Conservation (phyloP, 2,888 invertebrate species). For the Oxyscelio sp. region DNA sequence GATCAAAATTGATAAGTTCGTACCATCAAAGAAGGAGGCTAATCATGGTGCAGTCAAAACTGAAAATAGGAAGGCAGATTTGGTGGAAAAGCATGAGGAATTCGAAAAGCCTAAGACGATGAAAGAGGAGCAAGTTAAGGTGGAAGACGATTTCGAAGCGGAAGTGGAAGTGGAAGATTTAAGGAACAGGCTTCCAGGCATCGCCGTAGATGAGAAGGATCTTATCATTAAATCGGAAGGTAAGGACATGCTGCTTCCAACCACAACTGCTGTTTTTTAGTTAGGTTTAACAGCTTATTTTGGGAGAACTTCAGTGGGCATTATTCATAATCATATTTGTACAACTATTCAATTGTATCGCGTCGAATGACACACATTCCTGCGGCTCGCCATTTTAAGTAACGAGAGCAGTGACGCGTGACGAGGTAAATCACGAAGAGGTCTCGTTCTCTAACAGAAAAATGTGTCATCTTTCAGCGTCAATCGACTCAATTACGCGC, state of each 20-base stretch:
- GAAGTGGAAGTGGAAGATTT: slow-evolving; percentile 82
- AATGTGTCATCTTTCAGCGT: slow-evolving; percentile 45
- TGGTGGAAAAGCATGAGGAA: background rate
- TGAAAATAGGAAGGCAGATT: slow-evolving; percentile 6
- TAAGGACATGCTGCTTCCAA: no score
- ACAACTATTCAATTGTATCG: slow-evolving; percentile 42
- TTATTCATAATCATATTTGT: slow-evolving; percentile 16
- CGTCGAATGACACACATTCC: slow-evolving; percentile 46
- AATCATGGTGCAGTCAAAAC: slow-evolving; percentile 55
- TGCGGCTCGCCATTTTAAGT: slow-evolving; percentile 53
- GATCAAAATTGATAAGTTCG: slow-evolving; percentile 80
- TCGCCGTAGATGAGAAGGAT: slow-evolving; percentile 84
- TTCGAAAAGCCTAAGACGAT: slow-evolving; percentile 17
- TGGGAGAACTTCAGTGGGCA: no score
- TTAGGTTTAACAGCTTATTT: no score
- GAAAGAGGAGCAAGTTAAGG: slow-evolving; percentile 57
- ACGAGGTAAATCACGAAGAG: slow-evolving; percentile 39
- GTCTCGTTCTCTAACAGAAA: slow-evolving; percentile 15
- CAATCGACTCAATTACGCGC: slow-evolving; percentile 6
- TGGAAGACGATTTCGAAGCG: slow-evolving; percentile 79
- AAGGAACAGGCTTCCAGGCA: slow-evolving; percentile 76
- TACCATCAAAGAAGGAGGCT: slow-evolving; percentile 74
- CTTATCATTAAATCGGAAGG: slow-evolving; percentile 84
- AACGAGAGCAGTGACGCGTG: slow-evolving; percentile 35
- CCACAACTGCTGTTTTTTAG: no score